Evolutionary conservation across 2,113 vertebrate genomes (phyloP).

Genomic region (Anseranas semipalmata): DNA sequence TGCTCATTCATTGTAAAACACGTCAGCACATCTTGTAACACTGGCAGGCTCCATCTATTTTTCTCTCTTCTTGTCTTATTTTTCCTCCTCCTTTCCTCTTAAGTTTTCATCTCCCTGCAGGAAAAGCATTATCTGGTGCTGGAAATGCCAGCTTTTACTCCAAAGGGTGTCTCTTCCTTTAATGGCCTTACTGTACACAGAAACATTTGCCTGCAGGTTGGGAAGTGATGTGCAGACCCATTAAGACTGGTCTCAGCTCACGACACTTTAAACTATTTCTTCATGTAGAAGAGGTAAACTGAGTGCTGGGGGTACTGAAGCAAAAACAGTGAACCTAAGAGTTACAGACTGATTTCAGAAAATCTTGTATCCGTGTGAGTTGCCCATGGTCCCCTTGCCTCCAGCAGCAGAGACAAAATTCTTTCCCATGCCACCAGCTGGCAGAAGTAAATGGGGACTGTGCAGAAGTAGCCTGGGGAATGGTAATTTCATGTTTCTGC

Average conservation of each 20-base stretch:
- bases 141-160: background rate
- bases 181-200: background rate
- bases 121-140: background rate
- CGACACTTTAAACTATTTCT: background rate
- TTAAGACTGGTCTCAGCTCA: background rate
- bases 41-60: background rate
- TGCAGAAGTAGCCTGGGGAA: conserved; percentile 37
- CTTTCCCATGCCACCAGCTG: background rate
- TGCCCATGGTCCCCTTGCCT: background rate
- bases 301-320: background rate
- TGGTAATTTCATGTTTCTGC: conserved; percentile 4
- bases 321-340: background rate
- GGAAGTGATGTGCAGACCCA: background rate
- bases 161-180: background rate
- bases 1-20: background rate
- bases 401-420: background rate
- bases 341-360: conserved; percentile 1
- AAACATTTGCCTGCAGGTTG: background rate
- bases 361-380: background rate
- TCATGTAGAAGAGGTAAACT: background rate
- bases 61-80: background rate
- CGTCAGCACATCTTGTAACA: background rate
- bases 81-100: background rate
- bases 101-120: background rate
- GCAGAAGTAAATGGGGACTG: conserved; percentile 7